These are phyloP conservation scores for Teleiodes luculella DNA, from an alignment of 2,888 invertebrate genomes.

Conservation along the genomic window DNA sequence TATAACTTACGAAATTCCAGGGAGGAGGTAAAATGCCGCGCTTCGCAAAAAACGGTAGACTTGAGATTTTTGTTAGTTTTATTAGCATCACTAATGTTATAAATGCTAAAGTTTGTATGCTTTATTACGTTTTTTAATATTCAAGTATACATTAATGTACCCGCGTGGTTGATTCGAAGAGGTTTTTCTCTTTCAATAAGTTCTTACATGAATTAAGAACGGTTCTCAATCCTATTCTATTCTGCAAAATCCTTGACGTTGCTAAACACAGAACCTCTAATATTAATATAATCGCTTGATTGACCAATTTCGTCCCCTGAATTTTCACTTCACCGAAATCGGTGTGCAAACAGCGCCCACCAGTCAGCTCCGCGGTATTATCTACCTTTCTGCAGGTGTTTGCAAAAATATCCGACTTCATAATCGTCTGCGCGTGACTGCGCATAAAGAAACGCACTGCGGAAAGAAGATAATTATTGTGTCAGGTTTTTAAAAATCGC, in stretches of 20 bases:
- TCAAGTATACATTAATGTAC: too few species aligned
- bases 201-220: too few species aligned
- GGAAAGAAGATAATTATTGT: conserved; percentile 8
- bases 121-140: too few species aligned
- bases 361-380: conserved; percentile 14
- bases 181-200: too few species aligned
- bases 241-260: neutral
- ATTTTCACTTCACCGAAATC: neutral
- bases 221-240: too few species aligned
- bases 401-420: conserved; percentile 15
- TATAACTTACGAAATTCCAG: too few species aligned
- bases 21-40: too few species aligned
- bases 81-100: too few species aligned
- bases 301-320: neutral
- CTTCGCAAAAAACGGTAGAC: too few species aligned
- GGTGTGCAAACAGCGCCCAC: conserved; percentile 7
- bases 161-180: too few species aligned
- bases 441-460: conserved; percentile 10
- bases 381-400: conserved; percentile 19
- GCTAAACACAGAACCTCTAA: neutral
- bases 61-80: too few species aligned
- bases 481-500: conserved; percentile 1
- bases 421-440: conserved; percentile 16
- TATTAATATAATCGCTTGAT: neutral
- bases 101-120: too few species aligned